phyloP scores from a whole-genome alignment of 2,888 invertebrate genomes.

The Melikaiella ostensackeni region DNA sequence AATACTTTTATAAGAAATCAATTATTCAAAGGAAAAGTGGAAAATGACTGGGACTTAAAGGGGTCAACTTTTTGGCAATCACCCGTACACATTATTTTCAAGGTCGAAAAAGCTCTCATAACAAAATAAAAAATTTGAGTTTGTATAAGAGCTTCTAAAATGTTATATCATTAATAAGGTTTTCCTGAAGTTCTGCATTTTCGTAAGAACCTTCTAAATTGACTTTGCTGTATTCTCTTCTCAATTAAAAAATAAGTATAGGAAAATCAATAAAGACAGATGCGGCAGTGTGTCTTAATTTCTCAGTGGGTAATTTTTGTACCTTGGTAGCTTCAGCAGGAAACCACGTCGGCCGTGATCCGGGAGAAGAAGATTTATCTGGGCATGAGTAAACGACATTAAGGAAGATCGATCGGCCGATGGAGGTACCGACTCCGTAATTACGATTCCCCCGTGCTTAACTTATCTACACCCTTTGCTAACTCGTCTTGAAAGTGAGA shows the following conservation, averaged over 20 bases:
- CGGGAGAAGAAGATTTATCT: conserved; percentile 52
- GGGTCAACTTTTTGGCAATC: no score
- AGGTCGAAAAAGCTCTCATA: no score
- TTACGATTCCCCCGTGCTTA: conserved; percentile 37
- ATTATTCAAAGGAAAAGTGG: no score
- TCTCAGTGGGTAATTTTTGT: conserved; percentile 17
- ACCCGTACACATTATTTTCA: no score
- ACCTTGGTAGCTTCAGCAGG: neutral
- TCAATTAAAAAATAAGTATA: neutral
- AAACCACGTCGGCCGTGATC: conserved; percentile 32
- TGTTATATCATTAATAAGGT: no score
- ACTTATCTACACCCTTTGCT: conserved; percentile 33
- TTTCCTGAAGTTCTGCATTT: no score
- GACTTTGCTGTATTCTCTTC: neutral
- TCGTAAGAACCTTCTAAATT: no score
- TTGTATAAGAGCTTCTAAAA: no score
- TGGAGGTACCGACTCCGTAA: conserved; percentile 53
- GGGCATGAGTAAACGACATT: conserved; percentile 52
- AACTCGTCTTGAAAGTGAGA: neutral
- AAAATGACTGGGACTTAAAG: no score
- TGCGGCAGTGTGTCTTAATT: conserved; percentile 15
- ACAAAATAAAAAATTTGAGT: no score
- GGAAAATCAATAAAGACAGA: neutral
- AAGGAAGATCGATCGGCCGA: conserved; percentile 59
- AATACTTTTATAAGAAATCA: no score